Conservation (phyloP, 2,797 vertebrate species). For the Cygnus olor region DNA sequence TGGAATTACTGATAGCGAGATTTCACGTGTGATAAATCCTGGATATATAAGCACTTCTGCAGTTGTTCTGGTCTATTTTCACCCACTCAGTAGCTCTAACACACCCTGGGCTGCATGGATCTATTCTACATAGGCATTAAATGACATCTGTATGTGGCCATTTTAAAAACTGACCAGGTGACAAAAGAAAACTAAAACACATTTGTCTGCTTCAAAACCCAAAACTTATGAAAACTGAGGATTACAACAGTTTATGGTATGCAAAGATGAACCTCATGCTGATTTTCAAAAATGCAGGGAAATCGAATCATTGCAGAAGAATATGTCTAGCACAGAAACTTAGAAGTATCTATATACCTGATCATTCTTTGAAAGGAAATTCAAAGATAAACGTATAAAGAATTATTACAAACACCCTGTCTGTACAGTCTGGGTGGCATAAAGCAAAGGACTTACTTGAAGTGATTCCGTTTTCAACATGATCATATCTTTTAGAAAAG, state of each 20-base stretch:
- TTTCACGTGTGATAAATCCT: not conserved
- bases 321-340: not conserved
- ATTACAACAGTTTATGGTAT: not conserved
- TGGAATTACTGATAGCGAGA: not conserved
- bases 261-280: not conserved
- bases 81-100: not conserved
- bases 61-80: not conserved
- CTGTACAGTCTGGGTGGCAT: not conserved
- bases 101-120: not conserved
- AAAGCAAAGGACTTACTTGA: not conserved
- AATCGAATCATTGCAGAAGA: not conserved
- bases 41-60: not conserved
- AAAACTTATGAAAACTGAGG: not conserved
- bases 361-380: not conserved
- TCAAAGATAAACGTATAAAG: not conserved
- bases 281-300: not conserved
- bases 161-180: not conserved
- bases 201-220: not conserved
- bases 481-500: not conserved
- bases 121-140: not conserved
- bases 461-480: not conserved
- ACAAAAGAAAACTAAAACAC: not conserved
- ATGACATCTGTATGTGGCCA: not conserved
- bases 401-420: not conserved
- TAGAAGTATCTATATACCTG: not conserved